Evolutionary conservation across 1,140 invertebrate genomes (phyloP).

Genomic region (Parasteatoda tepidariorum): DNA sequence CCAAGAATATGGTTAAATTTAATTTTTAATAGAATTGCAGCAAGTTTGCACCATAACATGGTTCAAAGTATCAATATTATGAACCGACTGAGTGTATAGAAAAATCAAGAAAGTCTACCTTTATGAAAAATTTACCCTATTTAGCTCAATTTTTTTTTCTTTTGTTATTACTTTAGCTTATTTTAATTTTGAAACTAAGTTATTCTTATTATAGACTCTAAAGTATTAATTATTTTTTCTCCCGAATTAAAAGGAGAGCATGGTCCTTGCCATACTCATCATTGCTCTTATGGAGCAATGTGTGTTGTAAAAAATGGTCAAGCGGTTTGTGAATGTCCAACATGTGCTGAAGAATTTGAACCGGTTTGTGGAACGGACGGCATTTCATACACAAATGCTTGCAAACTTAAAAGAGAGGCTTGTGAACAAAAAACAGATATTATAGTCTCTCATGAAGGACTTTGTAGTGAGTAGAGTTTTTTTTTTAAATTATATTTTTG

Average conservation of each 20-base stretch:
- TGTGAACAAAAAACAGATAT: constrained; percentile 80
- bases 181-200: no score
- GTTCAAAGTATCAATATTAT: no score
- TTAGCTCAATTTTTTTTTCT: background rate
- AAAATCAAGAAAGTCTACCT: no score
- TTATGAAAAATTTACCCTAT: background rate
- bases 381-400: constrained; percentile 87
- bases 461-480: constrained; percentile 77
- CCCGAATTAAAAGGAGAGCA: constrained; percentile 48
- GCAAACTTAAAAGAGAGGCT: constrained; percentile 82
- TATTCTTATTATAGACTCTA: no score
- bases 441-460: constrained; percentile 80
- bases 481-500: background rate
- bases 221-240: no score
- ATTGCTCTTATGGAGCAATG: constrained; percentile 81
- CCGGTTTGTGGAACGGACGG: constrained; percentile 90
- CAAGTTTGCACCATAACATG: no score
- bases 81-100: no score
- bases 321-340: constrained; percentile 84
- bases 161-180: no score
- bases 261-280: constrained; percentile 76
- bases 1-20: no score
- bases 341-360: constrained; percentile 83
- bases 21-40: no score
- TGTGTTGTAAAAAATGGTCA: constrained; percentile 79